Conservation (phyloP, 2,888 invertebrate genomes). For the Acleris emargana region DNA sequence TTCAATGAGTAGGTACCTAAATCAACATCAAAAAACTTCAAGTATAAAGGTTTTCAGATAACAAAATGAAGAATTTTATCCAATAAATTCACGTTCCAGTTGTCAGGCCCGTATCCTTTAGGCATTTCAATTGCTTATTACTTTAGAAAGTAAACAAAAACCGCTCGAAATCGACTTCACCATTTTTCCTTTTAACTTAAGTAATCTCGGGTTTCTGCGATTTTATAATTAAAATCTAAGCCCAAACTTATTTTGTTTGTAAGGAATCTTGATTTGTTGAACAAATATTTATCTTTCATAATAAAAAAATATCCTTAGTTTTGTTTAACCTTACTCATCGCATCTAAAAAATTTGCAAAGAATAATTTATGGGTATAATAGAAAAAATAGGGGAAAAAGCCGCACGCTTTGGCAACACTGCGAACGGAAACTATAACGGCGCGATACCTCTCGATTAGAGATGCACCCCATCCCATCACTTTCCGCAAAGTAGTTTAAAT, state of each 20-base stretch:
- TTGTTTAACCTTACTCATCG: neutral
- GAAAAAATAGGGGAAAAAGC: neutral
- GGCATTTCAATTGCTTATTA: slow-evolving; percentile 24
- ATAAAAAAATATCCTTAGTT: too few relatives aligned
- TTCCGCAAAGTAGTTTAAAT: slow-evolving; percentile 57
- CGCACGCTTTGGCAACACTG: slow-evolving; percentile 29
- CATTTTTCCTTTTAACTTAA: slow-evolving; percentile 26
- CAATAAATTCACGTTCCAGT: neutral
- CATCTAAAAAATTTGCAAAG: neutral
- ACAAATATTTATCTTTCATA: neutral
- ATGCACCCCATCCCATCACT: slow-evolving; percentile 52
- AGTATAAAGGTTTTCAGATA: neutral
- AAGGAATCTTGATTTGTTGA: neutral
- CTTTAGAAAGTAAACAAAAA: slow-evolving; percentile 24
- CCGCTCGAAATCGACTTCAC: slow-evolving; percentile 7
- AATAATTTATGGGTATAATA: neutral
- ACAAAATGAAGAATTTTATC: slow-evolving; percentile 1
- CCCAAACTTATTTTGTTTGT: slow-evolving; percentile 13
- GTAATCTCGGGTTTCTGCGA: slow-evolving; percentile 9
- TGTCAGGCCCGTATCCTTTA: slow-evolving; percentile 12
- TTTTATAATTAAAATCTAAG: slow-evolving; percentile 23
- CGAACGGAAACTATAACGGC: slow-evolving; percentile 25
- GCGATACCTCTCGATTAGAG: slow-evolving; percentile 47
- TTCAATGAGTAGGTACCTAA: too few relatives aligned
- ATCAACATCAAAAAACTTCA: too few relatives aligned